Conservation (phyloP, 1,140 invertebrate genomes). For the Cataglyphis hispanica region DNA sequence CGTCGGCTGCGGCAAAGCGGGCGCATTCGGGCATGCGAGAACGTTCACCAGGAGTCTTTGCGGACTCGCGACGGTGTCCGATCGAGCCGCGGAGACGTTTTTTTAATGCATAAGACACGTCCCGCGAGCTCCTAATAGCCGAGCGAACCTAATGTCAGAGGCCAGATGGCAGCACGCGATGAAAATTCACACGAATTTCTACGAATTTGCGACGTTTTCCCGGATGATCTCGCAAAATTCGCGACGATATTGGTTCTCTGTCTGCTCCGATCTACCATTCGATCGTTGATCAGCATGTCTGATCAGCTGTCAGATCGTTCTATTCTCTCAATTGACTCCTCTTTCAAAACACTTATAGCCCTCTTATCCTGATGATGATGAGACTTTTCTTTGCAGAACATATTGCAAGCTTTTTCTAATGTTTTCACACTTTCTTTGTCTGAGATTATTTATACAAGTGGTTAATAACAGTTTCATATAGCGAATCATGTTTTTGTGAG, state of each 20-base stretch:
- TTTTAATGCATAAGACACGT: conserved; percentile 64
- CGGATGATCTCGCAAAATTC: conserved; percentile 62
- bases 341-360: conserved; percentile 45
- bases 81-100: conserved; percentile 34
- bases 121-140: conserved; percentile 58
- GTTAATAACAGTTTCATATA: background rate
- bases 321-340: conserved; percentile 69
- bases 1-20: background rate
- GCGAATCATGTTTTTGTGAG: background rate
- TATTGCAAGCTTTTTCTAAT: conserved; percentile 70
- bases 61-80: conserved; percentile 35
- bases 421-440: background rate
- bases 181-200: conserved; percentile 76
- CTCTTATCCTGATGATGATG: conserved; percentile 48
- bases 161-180: conserved; percentile 84
- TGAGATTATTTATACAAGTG: background rate
- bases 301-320: conserved; percentile 70
- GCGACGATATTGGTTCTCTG: conserved; percentile 12
- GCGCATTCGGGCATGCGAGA: background rate
- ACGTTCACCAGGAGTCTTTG: conserved; percentile 37
- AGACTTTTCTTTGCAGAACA: conserved; percentile 65
- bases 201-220: conserved; percentile 65
- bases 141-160: conserved; percentile 81
- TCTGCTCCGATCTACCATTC: background rate
- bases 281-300: background rate